Evolutionary conservation across 2,797 vertebrate genomes (phyloP), one percentile per base, ranked within the genome.

Genomic region (Rhadinocentrus ornatus): DNA sequence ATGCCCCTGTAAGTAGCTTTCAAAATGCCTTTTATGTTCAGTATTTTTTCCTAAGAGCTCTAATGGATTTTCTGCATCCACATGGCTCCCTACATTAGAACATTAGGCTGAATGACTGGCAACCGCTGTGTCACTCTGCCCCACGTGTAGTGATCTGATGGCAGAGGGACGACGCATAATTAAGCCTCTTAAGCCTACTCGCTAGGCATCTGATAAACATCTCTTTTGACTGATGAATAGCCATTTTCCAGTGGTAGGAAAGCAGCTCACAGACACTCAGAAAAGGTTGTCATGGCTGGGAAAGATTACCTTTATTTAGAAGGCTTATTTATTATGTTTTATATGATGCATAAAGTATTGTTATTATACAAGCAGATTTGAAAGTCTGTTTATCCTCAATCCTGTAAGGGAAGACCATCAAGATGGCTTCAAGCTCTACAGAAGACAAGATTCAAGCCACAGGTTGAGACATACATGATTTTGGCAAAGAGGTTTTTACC

Each of bases 31-130:
- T 81, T 79, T 76, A 53, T 71, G 31, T 61, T 70, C 61, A 20
- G 61, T 66, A 24, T 83, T 85, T 63, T 75, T 58, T 20, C 69
- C 64, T 67, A 55, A 73, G 79, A 77, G 80, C 81, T 82, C 85
- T 93, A 92, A 92, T 93, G 91, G 92, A 76, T 91, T 86, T 84
- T 85, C 65, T 91, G 89, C 73, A 88, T 85, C 86, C 84, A 83
- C 90, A 82, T 62, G 88, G 83, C 85, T 88, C 90, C 91, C 87
- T 87, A 83, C 89, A 89, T 92, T 86, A 85, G 88, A 89, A 90
- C 93, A 93, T 94, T 93, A 93, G 86, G 86, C 86, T 85, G 88
- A 92, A 93, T 85, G 89, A 91, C 86, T 91, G 89, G 86, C 88
- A 88, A 92, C 92, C 85, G 86, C 92, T 93, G 92, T 90, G 89